Evolutionary conservation across 2,797 vertebrate genomes (phyloP), one percentile per base, ranked within the genome.

Genomic region (Enteromius mattozi): DNA sequence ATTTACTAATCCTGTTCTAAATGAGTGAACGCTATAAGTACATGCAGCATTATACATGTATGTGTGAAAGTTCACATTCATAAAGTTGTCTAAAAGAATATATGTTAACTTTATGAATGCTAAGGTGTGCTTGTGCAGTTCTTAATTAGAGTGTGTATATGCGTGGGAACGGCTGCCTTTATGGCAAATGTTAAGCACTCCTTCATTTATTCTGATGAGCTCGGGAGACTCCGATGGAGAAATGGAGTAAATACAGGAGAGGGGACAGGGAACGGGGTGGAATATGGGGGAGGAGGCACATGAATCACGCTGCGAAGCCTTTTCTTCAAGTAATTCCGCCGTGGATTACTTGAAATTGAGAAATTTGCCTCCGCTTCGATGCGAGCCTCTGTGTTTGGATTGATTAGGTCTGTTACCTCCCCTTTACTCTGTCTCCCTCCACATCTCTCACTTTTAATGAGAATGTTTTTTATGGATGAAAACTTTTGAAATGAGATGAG

Each of bases 171-270:
- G 88, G 86, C 83, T 87, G 88, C 87, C 87, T 92, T 92, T 89
- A 83, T 83, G 83, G 63, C 90, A 91, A 94, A 93, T 93, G 92
- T 93, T 93, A 92, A 94, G 91, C 90, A 91, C 91, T 91, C 88
- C 88, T 90, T 93, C 92, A 94, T 94, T 93, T 92, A 94, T 94
- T 94, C 92, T 91, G 93, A 94, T 94, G 92, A 94, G 94, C 93
- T 93, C 90, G 90, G 88, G 84, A 86, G 88, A 90, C 76, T 74
- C 51, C 51, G 70, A 42, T 27, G 47, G 56, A 61, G 49, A 77
- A 65, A 74, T 35, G 19, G 69, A 80, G 72, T 81, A 80, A 81
- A 79, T 77, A 69, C 72, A 63, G 47, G 51, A 75, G 47, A 42
- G 89, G 88, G 90, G 89, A 91, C 92, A 76, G 80, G 76, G 79